A percentile compares a stretch with the other conserved stretches of the same genome.
Evolutionary conservation across 2,888 invertebrate species (phyloP).

Genomic region (Pseudoips prasinana): DNA sequence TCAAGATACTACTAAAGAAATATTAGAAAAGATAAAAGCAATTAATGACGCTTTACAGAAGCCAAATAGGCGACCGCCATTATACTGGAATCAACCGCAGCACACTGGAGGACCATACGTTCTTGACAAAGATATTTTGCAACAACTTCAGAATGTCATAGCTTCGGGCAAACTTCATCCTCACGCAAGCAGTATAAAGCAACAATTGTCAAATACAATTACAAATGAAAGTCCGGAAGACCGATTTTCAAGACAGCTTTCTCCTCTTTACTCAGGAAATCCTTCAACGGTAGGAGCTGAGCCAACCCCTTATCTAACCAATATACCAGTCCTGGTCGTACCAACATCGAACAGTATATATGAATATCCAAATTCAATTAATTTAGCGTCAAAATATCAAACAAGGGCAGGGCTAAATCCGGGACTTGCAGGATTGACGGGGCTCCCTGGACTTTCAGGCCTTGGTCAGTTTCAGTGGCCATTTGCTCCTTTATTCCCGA

Average conservation of each 20-base stretch:
- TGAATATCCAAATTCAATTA: slow-evolving; percentile 37
- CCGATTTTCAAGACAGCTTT: slow-evolving; percentile 40
- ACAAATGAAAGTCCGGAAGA: slow-evolving; percentile 19
- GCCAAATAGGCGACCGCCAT: slow-evolving; percentile 48
- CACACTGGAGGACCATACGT: slow-evolving; percentile 47
- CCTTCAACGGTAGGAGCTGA: slow-evolving; percentile 27
- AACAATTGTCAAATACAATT: slow-evolving; percentile 39
- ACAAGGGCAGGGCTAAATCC: slow-evolving; percentile 46
- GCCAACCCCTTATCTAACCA: slow-evolving; percentile 52
- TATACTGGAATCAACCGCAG: slow-evolving; percentile 48
- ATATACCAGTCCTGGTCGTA: slow-evolving; percentile 57
- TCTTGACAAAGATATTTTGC: slow-evolving; percentile 58
- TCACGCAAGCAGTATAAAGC: slow-evolving; percentile 29
- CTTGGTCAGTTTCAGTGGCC: slow-evolving; percentile 70
- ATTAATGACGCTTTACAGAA: slow-evolving; percentile 74
- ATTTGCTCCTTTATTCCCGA: slow-evolving; percentile 77
- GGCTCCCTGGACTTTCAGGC: slow-evolving; percentile 4
- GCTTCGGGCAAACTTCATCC: slow-evolving; percentile 56
- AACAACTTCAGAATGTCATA: slow-evolving; percentile 65
- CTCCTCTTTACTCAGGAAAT: slow-evolving; percentile 24
- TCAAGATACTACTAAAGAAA: slow-evolving; percentile 57
- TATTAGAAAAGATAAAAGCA: slow-evolving; percentile 79
- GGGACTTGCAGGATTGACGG: slow-evolving; percentile 25
- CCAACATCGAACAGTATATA: slow-evolving; percentile 39
- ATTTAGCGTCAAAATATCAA: slow-evolving; percentile 36